Conservation (phyloP, 2,797 vertebrate species). For the Hafferia zeledoni region DNA sequence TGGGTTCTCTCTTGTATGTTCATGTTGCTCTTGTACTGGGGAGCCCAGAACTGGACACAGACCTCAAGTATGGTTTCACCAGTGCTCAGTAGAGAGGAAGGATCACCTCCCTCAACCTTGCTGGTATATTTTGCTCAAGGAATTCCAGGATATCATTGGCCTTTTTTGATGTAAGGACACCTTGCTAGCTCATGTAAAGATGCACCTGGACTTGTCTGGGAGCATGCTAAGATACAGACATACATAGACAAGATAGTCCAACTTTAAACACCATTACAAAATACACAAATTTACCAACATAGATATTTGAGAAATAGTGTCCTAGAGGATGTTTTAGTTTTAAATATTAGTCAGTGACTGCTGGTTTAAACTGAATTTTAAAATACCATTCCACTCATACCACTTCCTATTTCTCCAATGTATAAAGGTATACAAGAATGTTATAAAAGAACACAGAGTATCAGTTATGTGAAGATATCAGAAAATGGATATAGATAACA, state of each 20-base stretch:
- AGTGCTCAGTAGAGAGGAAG: neutral
- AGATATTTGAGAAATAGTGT: neutral
- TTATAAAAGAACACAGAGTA: neutral
- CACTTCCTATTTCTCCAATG: neutral
- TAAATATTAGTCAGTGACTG: neutral
- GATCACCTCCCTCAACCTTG: no score
- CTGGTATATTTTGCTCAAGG: neutral
- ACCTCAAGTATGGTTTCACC: neutral
- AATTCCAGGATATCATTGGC: accelerated
- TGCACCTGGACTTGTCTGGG: neutral
- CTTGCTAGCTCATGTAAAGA: neutral
- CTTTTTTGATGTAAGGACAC: accelerated
- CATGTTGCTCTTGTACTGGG: neutral
- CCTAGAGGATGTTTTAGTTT: neutral
- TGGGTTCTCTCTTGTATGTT: neutral
- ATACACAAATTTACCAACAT: neutral
- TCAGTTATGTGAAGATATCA: neutral
- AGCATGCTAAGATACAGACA: neutral
- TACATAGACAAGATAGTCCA: neutral
- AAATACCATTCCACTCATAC: neutral
- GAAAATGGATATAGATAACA: neutral
- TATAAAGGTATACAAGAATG: neutral
- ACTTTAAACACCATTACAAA: neutral
- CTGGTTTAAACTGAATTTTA: neutral
- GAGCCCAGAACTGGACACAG: neutral